Conservation (phyloP, 2,797 vertebrate species). For the Vespertilio murinus region DNA sequence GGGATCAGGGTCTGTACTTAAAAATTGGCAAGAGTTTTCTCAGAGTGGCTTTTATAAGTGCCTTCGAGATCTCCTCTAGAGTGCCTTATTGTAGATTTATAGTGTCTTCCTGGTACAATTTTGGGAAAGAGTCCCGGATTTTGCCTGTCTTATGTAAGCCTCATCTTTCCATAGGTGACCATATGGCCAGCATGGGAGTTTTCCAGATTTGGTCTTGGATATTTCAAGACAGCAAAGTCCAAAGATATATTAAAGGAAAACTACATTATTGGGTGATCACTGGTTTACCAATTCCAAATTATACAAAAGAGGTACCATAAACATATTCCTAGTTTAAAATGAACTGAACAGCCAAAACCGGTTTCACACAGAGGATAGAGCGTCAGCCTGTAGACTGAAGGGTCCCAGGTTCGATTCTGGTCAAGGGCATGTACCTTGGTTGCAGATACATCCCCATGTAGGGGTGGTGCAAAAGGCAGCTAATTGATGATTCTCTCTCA, state of each 20-base stretch:
- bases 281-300: neutral
- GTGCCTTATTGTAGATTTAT: neutral
- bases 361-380: neutral
- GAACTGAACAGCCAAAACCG: neutral
- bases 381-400: too few species aligned
- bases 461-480: too few species aligned
- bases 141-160: slow-evolving; percentile 2
- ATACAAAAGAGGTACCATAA: neutral
- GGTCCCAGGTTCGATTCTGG: too few species aligned
- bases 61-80: neutral
- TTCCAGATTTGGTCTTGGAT: slow-evolving; percentile 44
- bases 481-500: too few species aligned
- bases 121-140: slow-evolving; percentile 39
- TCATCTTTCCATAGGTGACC: slow-evolving; percentile 7
- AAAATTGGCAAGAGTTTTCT: neutral
- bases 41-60: neutral
- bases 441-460: too few species aligned
- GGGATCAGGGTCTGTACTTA: neutral
- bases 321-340: slow-evolving; percentile 35
- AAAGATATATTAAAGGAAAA: neutral
- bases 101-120: neutral
- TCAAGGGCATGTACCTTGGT: too few species aligned
- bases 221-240: slow-evolving; percentile 19
- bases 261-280: neutral
- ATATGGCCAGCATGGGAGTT: neutral